Percentiles rank a stretch among this genome's conserved stretches.
These are phyloP conservation scores for Falco punctatus DNA, from an alignment of 2,113 vertebrate genomes.

Conservation along the genomic window DNA sequence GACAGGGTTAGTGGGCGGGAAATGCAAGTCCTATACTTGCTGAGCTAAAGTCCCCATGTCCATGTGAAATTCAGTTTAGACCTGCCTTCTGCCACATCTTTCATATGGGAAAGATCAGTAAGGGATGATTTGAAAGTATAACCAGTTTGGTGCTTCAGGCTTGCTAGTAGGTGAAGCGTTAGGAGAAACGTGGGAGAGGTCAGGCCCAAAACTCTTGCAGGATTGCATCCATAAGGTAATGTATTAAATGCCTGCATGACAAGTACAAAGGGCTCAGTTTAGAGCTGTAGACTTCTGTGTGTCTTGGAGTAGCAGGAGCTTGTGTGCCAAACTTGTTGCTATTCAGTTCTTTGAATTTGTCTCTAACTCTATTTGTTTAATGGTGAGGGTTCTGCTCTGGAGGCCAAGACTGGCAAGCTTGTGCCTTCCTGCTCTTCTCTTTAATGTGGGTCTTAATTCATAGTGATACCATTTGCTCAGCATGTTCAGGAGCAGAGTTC, in stretches of 20 bases:
- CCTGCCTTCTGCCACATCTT: not conserved
- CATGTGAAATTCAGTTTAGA: not conserved
- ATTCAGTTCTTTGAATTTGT: not conserved
- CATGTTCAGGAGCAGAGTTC: not conserved
- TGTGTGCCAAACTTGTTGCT: not conserved
- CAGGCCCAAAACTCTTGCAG: not conserved
- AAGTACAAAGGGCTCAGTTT: not conserved
- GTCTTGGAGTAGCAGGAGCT: not conserved
- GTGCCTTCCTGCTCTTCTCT: not conserved
- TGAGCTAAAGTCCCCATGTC: not conserved
- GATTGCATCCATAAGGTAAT: not conserved
- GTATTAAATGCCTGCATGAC: not conserved
- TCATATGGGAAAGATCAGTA: not conserved
- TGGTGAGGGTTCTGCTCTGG: not conserved
- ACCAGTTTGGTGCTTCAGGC: fast-evolving
- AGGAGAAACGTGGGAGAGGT: not conserved
- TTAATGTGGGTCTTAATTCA: not conserved
- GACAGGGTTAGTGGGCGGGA: fast-evolving
- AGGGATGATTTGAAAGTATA: not conserved
- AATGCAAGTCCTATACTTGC: fast-evolving
- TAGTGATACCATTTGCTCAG: fast-evolving
- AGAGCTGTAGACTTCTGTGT: not conserved
- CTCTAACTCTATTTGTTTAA: not conserved
- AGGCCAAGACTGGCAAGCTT: not conserved
- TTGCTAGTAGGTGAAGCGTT: not conserved